Base-by-base conservation (phyloP, 2,888 invertebrate genomes). In the Brachynemurus nebulosus region DNA sequence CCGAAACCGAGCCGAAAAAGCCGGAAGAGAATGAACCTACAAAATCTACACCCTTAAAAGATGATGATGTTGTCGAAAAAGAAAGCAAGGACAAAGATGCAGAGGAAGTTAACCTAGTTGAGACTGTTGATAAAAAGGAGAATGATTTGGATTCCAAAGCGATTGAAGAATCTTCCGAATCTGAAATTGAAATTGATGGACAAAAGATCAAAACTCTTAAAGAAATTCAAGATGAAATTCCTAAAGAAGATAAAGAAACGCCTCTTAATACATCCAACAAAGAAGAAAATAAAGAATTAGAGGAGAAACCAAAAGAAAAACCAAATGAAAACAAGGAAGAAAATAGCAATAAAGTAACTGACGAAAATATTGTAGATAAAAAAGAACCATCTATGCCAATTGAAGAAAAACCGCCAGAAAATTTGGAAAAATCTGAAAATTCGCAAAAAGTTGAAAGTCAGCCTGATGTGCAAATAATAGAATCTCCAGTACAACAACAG, bases 171-270 rank as follows among this genome's bases (percentile, higher is more conserved):
- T 62, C 64, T 8, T 64, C 65, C 3, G 66, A 66, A 53, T 65
- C 64, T 0, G 66, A 67, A 53, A 61, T 64, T 16, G 66, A 66
- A 56, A 65, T 65, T 30, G 65, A 66, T 48, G 64, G 65, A 1
- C 65, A 65, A 48, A 64, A 65, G 53, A 64, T 65, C 33, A 64
- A 66, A 50, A 64, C 61, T 4, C 59, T 66, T 40, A 62, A 62
- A 47, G 62, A 65, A 51, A 59, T 63, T 6, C 52, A 63, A 50
- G 57, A 59, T n/a, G 14, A 20, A 20, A 11, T n/a, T 12, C 33
- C 19, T 18, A 33, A 30, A 30, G 41, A 30, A 20, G 46, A 43
- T 36, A 35, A 34, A 12, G 47, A 47, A 45, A 20, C 16, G 23
- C n/a, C 5, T 30, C 4, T 30, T 23, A 23, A 7, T 23, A 6